A percentile compares a stretch with the other conserved stretches of the same genome.
phyloP scores from a whole-genome alignment of 2,113 vertebrate species.

The Oenanthe oenanthe region DNA sequence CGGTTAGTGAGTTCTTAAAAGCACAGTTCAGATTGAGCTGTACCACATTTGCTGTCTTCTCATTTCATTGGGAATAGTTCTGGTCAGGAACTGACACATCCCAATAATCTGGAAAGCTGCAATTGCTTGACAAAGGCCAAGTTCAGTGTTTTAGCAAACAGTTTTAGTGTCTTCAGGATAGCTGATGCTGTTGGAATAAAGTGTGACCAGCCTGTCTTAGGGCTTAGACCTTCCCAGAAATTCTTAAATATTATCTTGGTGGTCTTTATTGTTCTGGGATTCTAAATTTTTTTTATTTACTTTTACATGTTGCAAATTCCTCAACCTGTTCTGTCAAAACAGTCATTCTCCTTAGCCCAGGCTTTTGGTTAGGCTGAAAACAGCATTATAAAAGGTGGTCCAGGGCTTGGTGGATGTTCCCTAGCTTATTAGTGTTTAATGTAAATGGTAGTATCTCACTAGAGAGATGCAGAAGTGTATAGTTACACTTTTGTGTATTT shows the following conservation, averaged over 20 bases:
- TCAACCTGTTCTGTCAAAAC: background rate
- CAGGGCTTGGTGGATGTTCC: background rate
- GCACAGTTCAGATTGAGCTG: background rate
- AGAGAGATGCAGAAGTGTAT: background rate
- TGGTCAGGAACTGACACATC: background rate
- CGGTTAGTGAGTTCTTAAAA: background rate
- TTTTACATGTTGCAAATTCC: rapidly evolving
- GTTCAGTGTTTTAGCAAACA: background rate
- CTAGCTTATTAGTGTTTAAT: background rate
- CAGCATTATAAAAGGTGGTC: background rate
- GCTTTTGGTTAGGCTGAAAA: background rate
- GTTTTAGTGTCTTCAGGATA: background rate
- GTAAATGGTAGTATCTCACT: background rate
- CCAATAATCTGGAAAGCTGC: background rate
- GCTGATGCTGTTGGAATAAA: background rate
- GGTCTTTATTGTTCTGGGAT: background rate
- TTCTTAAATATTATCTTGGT: background rate
- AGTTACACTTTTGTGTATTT: background rate
- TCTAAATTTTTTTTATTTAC: background rate
- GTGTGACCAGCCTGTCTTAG: background rate
- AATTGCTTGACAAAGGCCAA: background rate
- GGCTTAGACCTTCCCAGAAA: background rate
- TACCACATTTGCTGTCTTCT: rapidly evolving
- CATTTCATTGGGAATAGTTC: background rate
- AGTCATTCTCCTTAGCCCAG: background rate